Evolutionary conservation across 2,888 invertebrate genomes (phyloP), one percentile per base, ranked within the genome.

Genomic region (Nomada ferruginata): DNA sequence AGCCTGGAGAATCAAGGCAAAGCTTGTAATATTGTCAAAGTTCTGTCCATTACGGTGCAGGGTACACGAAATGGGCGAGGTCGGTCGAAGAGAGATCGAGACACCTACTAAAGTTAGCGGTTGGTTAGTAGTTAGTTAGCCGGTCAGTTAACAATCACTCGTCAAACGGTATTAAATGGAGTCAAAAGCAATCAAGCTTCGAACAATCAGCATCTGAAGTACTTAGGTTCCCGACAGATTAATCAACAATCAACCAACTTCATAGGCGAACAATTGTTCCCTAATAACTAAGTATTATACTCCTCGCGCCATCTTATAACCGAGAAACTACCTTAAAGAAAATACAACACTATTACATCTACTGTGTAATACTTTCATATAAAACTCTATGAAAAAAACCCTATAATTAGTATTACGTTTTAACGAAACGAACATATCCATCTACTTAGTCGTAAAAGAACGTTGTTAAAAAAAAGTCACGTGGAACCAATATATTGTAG

Each of bases 61-160:
- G n/a, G 1, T 20, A 10, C 5, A 29, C 42, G 1, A 26, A 63
- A 71, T 52, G 36, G 9, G 1, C 9, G 18, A n/a, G 52, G 23
- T 18, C 4, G 36, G 18, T 9, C 2, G 29, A 50, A 7, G n/a
- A 2, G 18, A 9, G 11, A 36, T 10, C 11, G 42, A 18, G 23
- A 18, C 52, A 52, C 2, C 26, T 53, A 18, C 9, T 10, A 4
- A 53, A 63, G 70, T 60, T 60, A n/a, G 70, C 9, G 60, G 60
- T 52, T 71, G 60, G 42, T 72, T 63, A 42, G n/a, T 42, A 63
- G 71, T 44, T 70, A 29, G 47, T 53, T 70, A 29, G 47, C 42
- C 68, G 20, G 61, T 53, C 23, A n/a, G 52, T 53, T 63, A n/a
- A 18, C 52, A 63, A 72, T 42, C 71, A 63, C 23, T 63, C 42